Evolutionary conservation across 2,888 invertebrate species (phyloP).

Genomic region (Plagiodera versicolora): DNA sequence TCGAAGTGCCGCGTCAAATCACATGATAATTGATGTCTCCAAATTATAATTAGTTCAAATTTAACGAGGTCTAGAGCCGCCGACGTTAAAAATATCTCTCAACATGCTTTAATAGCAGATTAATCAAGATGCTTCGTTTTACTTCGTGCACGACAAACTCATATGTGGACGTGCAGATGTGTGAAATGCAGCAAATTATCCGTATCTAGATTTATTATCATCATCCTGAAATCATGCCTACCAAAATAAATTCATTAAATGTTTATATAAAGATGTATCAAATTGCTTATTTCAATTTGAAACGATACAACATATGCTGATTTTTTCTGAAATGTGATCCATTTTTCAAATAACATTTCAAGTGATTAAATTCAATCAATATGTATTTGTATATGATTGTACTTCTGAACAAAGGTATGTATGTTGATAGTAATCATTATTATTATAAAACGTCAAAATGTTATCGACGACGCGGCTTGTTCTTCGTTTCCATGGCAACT

Average conservation of each 20-base stretch:
- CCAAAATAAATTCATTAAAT: not conserved
- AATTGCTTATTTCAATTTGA: too few species aligned
- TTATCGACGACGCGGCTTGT: too few species aligned
- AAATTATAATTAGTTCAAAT: conserved; percentile 12
- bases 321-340: too few species aligned
- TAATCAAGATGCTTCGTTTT: conserved; percentile 14
- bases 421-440: too few species aligned
- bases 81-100: conserved; percentile 23
- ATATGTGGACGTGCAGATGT: not conserved
- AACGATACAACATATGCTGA: too few species aligned
- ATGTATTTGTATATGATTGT: too few species aligned
- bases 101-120: conserved; percentile 21
- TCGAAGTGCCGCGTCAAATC: not conserved
- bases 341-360: too few species aligned
- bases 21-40: conserved; percentile 1
- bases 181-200: conserved; percentile 4
- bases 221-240: not conserved
- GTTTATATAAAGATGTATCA: too few species aligned
- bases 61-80: conserved; percentile 21
- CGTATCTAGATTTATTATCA: conserved; percentile 7
- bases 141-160: conserved; percentile 2
- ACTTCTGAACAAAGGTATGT: too few species aligned
- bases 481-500: too few species aligned
- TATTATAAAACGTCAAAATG: too few species aligned
- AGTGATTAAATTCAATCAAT: too few species aligned